Evolutionary conservation across 2,113 vertebrate genomes (phyloP).

Genomic region (Smithornis capensis): DNA sequence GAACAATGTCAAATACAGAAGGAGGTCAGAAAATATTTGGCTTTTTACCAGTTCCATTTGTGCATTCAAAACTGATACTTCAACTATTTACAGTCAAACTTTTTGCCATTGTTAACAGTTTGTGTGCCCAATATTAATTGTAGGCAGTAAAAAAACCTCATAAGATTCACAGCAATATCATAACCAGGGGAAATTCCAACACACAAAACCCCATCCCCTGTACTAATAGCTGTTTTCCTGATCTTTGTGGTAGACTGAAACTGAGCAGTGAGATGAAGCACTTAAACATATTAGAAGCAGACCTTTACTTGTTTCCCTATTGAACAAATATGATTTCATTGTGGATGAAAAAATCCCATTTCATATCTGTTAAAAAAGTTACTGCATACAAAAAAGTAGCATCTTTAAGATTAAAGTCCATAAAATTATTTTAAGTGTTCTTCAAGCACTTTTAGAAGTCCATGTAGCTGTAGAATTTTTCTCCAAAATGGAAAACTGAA

Average conservation of each 20-base stretch:
- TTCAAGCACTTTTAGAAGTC: background rate
- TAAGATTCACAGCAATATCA: background rate
- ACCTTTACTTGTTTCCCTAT: background rate
- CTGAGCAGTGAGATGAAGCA: background rate
- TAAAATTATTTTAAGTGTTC: background rate
- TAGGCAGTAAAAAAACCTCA: background rate
- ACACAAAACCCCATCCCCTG: accelerated
- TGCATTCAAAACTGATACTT: background rate
- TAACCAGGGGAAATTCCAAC: background rate
- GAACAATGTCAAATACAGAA: background rate
- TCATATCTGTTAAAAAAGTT: background rate
- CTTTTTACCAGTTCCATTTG: background rate
- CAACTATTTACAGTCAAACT: background rate
- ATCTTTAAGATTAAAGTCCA: background rate
- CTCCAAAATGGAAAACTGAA: background rate
- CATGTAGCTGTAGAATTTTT: background rate
- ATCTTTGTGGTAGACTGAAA: background rate
- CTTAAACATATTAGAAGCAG: background rate
- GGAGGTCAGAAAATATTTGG: background rate
- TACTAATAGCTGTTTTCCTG: background rate
- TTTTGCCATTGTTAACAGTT: background rate
- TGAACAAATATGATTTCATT: background rate
- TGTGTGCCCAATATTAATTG: background rate
- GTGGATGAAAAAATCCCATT: background rate
- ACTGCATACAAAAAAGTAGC: background rate